These are phyloP conservation scores for Pholis gunnellus DNA, from an alignment of 2,113 vertebrate species.

Conservation along the genomic window DNA sequence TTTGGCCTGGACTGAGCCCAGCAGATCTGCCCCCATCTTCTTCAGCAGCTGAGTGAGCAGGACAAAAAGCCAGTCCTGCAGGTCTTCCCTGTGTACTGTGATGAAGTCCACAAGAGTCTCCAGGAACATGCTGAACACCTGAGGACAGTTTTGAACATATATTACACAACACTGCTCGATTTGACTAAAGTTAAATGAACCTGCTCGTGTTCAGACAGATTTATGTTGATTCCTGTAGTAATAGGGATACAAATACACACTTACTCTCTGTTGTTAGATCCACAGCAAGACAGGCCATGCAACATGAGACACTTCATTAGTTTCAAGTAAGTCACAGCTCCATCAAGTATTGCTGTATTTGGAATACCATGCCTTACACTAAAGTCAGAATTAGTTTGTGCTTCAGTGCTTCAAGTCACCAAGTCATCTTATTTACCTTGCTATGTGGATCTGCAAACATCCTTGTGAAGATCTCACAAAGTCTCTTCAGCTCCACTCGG, in stretches of 20 bases:
- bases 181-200: neutral
- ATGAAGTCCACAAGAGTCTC: slow-evolving; percentile 98
- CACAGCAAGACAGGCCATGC: slow-evolving; percentile 96
- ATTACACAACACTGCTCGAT: neutral
- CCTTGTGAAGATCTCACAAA: slow-evolving; percentile 99
- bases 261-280: slow-evolving; percentile 99
- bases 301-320: slow-evolving; percentile 84
- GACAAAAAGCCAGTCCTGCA: slow-evolving; percentile 99
- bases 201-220: neutral
- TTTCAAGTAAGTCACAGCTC: slow-evolving; percentile 22
- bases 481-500: slow-evolving; percentile 96
- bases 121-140: slow-evolving; percentile 99
- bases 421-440: slow-evolving; percentile 85
- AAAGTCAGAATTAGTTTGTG: neutral
- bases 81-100: slow-evolving; percentile 95
- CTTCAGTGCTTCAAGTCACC: neutral
- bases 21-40: slow-evolving; percentile 98
- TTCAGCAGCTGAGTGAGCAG: slow-evolving; percentile 97
- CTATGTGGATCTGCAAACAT: slow-evolving; percentile 99
- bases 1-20: slow-evolving; percentile 98
- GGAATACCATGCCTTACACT: neutral
- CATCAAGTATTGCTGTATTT: neutral
- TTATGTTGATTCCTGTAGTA: neutral
- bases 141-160: slow-evolving; percentile 6
- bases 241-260: slow-evolving; percentile 78